Evolutionary conservation across 2,113 vertebrate species (phyloP), one percentile per base, ranked within the genome.

Genomic region (Archocentrus centrarchus): DNA sequence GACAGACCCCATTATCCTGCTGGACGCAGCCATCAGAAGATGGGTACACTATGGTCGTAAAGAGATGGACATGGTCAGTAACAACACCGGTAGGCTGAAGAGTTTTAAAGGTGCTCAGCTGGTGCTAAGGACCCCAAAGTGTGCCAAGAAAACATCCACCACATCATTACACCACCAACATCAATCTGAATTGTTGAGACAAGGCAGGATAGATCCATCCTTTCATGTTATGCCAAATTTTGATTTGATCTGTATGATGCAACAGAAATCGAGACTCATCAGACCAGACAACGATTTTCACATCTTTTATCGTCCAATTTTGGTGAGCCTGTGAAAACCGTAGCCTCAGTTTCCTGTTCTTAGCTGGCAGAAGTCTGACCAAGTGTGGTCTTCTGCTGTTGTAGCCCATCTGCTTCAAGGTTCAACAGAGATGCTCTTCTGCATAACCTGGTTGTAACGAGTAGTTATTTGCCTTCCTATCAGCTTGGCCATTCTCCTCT

Each of bases 261-360:
- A 11, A 11, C 11, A 14, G 41, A 44, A 13, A 44, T 13, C 3
- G 41, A 44, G 11, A 44, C 5, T 50, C 24, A 30, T 50, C 66
- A 70, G 18, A 20, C 15, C 3, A 70, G 24, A 11, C 1, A 0
- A 18, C 35, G 35, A 35, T 35, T 35, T 35, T 35, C 35, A 35
- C 35, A 7, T 70, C 41, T 50, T 20, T 70, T 47, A 50, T 70
- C 47, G 22, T 15, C 22, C 44, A 50, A 3, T 70, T 30, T 50
- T 70, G 44, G 44, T 1, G 64, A 70, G 15, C 44, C 44, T 7
- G 30, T 70, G 17, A 15, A 32, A 50, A 11, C 10, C 30, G 66
- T 13, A 32, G 0, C 24, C 44, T 53, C 24, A 30, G 41, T 70
- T 70, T 70, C 64, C 64, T 70, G 15, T 50, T 70, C 41, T 70